Conservation (phyloP, 2,113 vertebrate genomes). For the Petromus typicus region DNA sequence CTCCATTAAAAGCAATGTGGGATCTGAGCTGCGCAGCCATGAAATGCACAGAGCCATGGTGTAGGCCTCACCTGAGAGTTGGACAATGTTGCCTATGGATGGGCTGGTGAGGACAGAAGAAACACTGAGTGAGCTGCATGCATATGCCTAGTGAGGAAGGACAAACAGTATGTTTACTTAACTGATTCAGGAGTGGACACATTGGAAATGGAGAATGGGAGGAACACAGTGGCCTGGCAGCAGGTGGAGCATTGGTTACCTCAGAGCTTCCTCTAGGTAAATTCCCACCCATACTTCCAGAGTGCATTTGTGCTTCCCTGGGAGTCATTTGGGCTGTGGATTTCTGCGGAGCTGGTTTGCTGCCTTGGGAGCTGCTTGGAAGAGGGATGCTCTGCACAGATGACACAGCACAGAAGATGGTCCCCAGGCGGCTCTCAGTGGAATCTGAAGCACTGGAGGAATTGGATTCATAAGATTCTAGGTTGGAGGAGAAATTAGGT, state of each 20-base stretch:
- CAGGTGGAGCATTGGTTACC: background rate
- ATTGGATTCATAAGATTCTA: conserved; percentile 63
- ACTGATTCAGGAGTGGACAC: background rate
- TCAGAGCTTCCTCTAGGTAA: background rate
- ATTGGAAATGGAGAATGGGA: background rate
- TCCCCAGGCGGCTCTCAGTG: background rate
- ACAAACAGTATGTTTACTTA: background rate
- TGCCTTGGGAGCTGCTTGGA: conserved; percentile 51
- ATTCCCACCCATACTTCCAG: background rate
- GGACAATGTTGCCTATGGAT: background rate
- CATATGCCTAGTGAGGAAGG: background rate
- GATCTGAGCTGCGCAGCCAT: background rate
- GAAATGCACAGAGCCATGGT: background rate
- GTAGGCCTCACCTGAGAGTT: background rate
- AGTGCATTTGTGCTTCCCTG: background rate
- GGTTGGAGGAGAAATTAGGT: conserved; percentile 59
- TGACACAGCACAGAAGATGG: conserved; percentile 34
- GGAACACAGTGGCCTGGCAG: background rate
- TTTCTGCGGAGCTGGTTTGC: background rate
- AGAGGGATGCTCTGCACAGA: conserved; percentile 48
- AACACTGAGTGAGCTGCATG: background rate
- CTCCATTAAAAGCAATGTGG: background rate
- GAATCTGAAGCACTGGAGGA: conserved; percentile 31
- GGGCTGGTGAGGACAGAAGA: background rate
- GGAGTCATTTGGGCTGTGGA: conserved; percentile 12